Evolutionary conservation across 2,797 vertebrate genomes (phyloP), one percentile per base, ranked within the genome.

Genomic region (Leuciscus waleckii): DNA sequence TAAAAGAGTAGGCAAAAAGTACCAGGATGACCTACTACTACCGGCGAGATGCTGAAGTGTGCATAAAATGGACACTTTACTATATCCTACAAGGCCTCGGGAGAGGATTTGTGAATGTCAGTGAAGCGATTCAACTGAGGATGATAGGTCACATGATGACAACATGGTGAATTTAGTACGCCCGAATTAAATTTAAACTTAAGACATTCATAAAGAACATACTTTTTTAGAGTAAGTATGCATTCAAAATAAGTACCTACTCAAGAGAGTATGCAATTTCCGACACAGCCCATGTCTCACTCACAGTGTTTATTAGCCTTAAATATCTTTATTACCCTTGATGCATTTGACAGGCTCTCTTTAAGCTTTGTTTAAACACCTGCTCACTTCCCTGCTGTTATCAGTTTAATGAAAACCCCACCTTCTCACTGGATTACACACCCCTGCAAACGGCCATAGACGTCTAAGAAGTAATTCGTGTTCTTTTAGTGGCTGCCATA

Each of bases 321-420:
- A n/a, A 39, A 71, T 65, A 39, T 68, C 23, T 56, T 74, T 16
- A 79, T 71, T 61, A 41, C 29, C 56, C 19, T 37, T 85, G 19
- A 82, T 82, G 51, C 29, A 41, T 90, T 83, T 41, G 21, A 43
- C 76, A 83, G 63, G 58, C 16, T 14, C 23, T 73, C 16, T 82
- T 84, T 85, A 54, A 54, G 78, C 80, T 68, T 67, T 85, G 61
- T 89, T 86, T 88, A 76, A 80, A 89, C 87, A 94, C 92, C 93
- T 95, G 94, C 89, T 91, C 86, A 37, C 81, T 89, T 90, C 74
- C 85, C 91, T 65, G 83, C 67, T 89, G 89, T 90, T 94, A 94
- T 94, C 93, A 92, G 58, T 63, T 56, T 11, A 69, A 89, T 90
- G 91, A 90, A 92, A 89, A 84, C 70, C 74, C 84, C 89, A 88